These are phyloP conservation scores for Heliornis fulica DNA, from an alignment of 2,113 vertebrate genomes.

Conservation along the genomic window DNA sequence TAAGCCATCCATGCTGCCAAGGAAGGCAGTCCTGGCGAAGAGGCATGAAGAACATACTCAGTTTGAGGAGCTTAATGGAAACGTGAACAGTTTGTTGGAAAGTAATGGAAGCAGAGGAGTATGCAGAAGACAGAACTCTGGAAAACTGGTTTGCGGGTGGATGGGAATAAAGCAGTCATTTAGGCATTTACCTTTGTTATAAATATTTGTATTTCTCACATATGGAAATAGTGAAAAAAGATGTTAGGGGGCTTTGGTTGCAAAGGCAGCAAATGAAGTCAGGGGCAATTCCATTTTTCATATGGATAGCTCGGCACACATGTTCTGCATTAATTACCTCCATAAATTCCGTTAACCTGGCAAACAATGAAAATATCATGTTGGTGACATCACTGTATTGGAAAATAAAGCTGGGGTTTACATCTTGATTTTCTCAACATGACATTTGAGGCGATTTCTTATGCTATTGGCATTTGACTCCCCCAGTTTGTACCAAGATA, in stretches of 20 bases:
- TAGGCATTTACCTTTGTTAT: conserved; percentile 58
- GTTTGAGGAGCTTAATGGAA: not conserved
- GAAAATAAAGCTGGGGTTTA: conserved; percentile 67
- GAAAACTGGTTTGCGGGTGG: not conserved
- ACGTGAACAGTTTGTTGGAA: not conserved
- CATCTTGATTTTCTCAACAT: conserved; percentile 67
- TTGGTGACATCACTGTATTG: conserved; percentile 74
- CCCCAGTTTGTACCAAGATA: not conserved
- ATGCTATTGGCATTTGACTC: not conserved
- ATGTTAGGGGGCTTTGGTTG: conserved; percentile 61
- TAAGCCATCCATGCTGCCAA: not conserved
- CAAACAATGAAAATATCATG: conserved; percentile 76
- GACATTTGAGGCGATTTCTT: conserved; percentile 23
- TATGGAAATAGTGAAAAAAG: conserved; percentile 53
- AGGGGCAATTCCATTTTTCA: conserved; percentile 69
- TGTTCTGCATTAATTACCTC: conserved; percentile 80
- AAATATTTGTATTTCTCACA: conserved; percentile 61
- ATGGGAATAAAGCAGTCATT: not conserved
- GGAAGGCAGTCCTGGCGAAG: not conserved
- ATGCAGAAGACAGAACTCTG: not conserved
- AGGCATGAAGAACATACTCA: not conserved
- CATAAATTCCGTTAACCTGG: conserved; percentile 80
- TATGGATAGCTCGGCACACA: conserved; percentile 70
- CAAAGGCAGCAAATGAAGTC: conserved; percentile 71
- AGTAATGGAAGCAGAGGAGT: not conserved